phyloP scores from a whole-genome alignment of 2,888 invertebrate species.

The Sialis lutaria region DNA sequence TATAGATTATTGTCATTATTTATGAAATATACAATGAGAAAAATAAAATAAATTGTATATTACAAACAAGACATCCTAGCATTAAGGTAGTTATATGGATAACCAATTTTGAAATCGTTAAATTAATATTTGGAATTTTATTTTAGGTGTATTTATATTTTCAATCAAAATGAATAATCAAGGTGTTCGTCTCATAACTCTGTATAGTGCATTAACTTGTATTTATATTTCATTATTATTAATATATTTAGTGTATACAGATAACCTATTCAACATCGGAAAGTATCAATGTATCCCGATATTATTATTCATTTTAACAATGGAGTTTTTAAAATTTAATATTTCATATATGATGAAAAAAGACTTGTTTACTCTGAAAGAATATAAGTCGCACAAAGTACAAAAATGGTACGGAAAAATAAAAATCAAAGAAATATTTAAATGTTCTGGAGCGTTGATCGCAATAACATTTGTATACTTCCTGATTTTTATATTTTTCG shows the following conservation, averaged over 20 bases:
- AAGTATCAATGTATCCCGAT: slow-evolving; percentile 28
- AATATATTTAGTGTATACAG: slow-evolving; percentile 35
- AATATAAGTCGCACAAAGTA: slow-evolving; percentile 13
- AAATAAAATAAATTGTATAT: too few relatives aligned
- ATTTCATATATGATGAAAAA: slow-evolving; percentile 18
- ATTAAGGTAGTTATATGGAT: too few relatives aligned
- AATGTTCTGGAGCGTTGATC: slow-evolving; percentile 28
- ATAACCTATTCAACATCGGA: slow-evolving; percentile 40
- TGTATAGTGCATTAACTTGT: slow-evolving; percentile 39
- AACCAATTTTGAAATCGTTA: too few relatives aligned
- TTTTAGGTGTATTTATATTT: too few relatives aligned
- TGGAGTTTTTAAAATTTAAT: slow-evolving; percentile 35
- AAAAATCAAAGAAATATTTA: slow-evolving; percentile 30
- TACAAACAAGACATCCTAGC: too few relatives aligned
- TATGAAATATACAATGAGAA: too few relatives aligned
- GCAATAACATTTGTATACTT: slow-evolving; percentile 35
- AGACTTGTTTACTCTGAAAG: slow-evolving; percentile 8
- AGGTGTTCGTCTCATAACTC: slow-evolving; percentile 13
- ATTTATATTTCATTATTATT: slow-evolving; percentile 41
- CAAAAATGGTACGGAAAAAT: slow-evolving; percentile 25
- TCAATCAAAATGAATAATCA: background rate
- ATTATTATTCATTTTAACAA: slow-evolving; percentile 22
- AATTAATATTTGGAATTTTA: too few relatives aligned
- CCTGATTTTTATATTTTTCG: slow-evolving; percentile 43
- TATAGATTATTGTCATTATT: too few relatives aligned